A percentile compares a stretch with the other conserved stretches of the same genome.
Conservation (phyloP, 2,797 vertebrate species). For the Crenuchus spilurus region DNA sequence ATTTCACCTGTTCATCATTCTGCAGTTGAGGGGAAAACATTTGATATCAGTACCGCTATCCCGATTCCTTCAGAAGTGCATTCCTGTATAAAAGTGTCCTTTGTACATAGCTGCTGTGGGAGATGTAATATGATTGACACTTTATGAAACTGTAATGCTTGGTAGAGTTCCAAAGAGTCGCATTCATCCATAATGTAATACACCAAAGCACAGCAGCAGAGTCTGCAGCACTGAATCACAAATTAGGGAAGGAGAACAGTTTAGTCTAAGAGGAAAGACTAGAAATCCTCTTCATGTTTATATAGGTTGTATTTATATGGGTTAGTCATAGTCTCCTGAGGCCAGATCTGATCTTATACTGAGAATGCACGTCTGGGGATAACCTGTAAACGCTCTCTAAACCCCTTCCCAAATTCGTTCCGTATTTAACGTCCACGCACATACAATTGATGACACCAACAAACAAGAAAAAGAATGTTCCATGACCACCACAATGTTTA, state of each 20-base stretch:
- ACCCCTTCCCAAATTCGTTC: too few species aligned
- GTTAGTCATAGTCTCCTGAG: too few species aligned
- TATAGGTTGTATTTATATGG: too few species aligned
- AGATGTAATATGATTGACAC: slow-evolving; percentile 22
- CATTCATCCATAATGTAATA: slow-evolving; percentile 38
- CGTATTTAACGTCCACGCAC: too few species aligned
- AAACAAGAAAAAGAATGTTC: too few species aligned
- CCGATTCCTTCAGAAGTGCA: background rate
- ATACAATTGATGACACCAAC: too few species aligned
- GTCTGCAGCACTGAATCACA: slow-evolving; percentile 7
- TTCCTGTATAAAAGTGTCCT: background rate
- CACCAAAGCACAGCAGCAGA: slow-evolving; percentile 34
- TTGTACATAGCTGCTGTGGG: background rate
- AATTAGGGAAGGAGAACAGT: slow-evolving; percentile 13
- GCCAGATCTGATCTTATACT: too few species aligned
- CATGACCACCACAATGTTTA: too few species aligned
- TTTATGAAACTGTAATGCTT: background rate
- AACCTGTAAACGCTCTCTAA: too few species aligned
- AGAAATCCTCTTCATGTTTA: background rate
- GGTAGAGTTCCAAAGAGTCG: slow-evolving; percentile 13
- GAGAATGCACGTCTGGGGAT: too few species aligned
- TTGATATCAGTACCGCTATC: background rate
- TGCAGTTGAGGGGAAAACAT: background rate
- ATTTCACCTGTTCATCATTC: slow-evolving; percentile 15
- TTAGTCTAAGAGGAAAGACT: background rate